These are phyloP conservation scores for Drosophila oshimai DNA, from an alignment of 1,140 invertebrate species.

Conservation along the genomic window DNA sequence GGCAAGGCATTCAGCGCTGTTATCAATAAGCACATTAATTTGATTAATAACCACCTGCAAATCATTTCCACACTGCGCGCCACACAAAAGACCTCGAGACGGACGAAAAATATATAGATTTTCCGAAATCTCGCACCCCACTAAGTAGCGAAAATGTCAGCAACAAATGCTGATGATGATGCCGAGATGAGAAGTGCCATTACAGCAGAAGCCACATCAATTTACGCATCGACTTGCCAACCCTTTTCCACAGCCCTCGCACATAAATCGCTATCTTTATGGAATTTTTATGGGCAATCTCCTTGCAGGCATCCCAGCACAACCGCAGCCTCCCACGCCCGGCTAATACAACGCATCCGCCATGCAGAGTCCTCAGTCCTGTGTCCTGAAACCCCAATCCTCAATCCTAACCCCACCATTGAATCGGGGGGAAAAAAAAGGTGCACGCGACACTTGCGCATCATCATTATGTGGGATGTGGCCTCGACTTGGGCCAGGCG, in stretches of 20 bases:
- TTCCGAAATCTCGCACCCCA: constrained; percentile 20
- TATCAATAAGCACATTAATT: constrained; percentile 82
- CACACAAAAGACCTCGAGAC: constrained; percentile 57
- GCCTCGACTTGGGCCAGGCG: background rate
- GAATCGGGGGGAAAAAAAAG: constrained; percentile 36
- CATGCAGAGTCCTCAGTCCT: background rate
- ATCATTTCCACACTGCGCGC: constrained; percentile 70
- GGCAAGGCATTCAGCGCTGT: constrained; percentile 37
- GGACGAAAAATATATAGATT: constrained; percentile 33
- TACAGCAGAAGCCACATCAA: constrained; percentile 72
- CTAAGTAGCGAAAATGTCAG: constrained; percentile 76
- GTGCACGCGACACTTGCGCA: constrained; percentile 71
- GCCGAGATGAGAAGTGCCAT: constrained; percentile 69
- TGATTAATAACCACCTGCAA: constrained; percentile 82
- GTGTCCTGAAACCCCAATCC: constrained; percentile 19
- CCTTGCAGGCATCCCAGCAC: constrained; percentile 69
- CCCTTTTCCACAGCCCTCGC: constrained; percentile 61
- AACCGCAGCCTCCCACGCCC: constrained; percentile 33
- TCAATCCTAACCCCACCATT: constrained; percentile 6
- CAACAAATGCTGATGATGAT: constrained; percentile 75
- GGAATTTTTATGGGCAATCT: constrained; percentile 82
- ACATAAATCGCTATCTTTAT: constrained; percentile 82
- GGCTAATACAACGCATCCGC: constrained; percentile 75
- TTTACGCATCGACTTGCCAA: constrained; percentile 73
- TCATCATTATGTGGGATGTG: constrained; percentile 71